Conservation (phyloP, 2,113 vertebrate genomes). For the Trachemys scripta region DNA sequence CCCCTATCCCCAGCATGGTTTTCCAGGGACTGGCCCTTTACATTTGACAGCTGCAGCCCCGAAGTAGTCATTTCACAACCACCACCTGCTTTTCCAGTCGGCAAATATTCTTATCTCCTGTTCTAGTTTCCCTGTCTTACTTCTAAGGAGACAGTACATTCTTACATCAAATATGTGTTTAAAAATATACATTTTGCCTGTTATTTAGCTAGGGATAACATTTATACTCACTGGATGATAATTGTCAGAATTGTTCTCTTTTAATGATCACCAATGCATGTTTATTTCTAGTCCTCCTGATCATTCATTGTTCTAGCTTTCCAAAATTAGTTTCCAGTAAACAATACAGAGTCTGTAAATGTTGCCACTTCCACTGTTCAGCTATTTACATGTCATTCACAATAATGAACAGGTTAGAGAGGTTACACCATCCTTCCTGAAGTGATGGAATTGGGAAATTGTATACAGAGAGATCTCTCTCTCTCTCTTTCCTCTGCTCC, state of each 20-base stretch:
- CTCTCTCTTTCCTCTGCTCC: neutral
- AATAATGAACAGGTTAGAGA: neutral
- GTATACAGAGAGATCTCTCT: neutral
- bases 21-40: neutral
- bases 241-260: neutral
- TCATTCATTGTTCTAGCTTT: neutral
- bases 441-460: neutral
- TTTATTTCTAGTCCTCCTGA: neutral
- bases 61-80: neutral
- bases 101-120: neutral
- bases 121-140: neutral
- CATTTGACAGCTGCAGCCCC: neutral
- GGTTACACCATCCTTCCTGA: neutral
- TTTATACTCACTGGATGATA: neutral
- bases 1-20: neutral
- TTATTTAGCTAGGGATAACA: neutral
- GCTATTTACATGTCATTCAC: neutral
- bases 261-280: neutral
- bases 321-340: neutral
- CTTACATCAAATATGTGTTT: neutral
- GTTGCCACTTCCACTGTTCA: neutral
- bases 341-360: neutral
- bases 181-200: neutral
- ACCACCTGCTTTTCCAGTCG: neutral
- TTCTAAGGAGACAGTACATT: neutral